Conservation (phyloP, 2,113 vertebrate genomes). For the Embiotoca jacksoni region DNA sequence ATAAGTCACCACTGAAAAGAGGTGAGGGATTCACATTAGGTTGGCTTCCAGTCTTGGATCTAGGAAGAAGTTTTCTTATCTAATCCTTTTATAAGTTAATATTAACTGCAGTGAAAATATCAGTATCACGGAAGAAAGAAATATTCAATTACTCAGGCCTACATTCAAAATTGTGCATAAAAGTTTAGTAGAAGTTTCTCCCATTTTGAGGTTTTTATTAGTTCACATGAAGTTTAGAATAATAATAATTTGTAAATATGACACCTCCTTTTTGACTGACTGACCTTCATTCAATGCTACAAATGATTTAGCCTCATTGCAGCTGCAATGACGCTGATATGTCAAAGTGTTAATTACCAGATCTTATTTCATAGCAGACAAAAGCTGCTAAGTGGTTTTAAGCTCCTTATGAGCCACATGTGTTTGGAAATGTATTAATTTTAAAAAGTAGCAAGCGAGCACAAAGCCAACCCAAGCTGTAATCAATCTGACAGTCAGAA, state of each 20-base stretch:
- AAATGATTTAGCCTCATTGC: background rate
- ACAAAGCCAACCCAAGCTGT: slow-evolving; percentile 10
- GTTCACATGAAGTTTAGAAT: too few relatives aligned
- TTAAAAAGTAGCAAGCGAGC: slow-evolving; percentile 27
- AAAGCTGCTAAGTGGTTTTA: slow-evolving; percentile 39
- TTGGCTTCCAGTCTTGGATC: background rate
- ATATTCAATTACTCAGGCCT: too few relatives aligned
- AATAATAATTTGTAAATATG: too few relatives aligned
- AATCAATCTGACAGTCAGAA: slow-evolving; percentile 49
- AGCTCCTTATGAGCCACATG: slow-evolving; percentile 27
- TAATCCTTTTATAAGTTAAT: too few relatives aligned
- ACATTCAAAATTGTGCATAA: too few relatives aligned
- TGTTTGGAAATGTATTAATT: slow-evolving; percentile 44
- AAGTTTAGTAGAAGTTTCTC: too few relatives aligned
- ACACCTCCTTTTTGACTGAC: too few relatives aligned
- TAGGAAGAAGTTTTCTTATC: background rate
- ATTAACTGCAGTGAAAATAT: too few relatives aligned
- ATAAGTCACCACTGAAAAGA: background rate
- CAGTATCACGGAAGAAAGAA: too few relatives aligned
- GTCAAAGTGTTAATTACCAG: slow-evolving; percentile 26
- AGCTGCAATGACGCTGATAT: slow-evolving; percentile 1
- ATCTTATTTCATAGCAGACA: slow-evolving; percentile 20
- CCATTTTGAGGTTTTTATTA: too few relatives aligned
- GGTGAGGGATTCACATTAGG: background rate
- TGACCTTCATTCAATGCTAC: background rate